A percentile compares a stretch with the other conserved stretches of the same genome.
Conservation (phyloP, 2,888 invertebrate genomes). For the Pristionchus maxplancki region DNA sequence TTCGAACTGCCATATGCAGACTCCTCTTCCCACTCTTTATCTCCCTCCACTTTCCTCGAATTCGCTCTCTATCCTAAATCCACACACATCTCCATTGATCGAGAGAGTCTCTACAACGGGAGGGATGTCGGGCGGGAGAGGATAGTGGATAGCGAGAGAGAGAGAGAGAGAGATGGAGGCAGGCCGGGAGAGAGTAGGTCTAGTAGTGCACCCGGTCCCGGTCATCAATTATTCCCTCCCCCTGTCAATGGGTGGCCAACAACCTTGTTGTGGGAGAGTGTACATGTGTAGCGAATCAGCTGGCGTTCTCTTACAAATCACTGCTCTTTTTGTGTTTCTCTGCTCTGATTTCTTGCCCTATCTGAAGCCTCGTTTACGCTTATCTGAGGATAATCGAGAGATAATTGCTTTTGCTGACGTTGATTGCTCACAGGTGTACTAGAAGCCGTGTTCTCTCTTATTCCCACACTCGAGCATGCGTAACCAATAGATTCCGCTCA, state of each 20-base stretch:
- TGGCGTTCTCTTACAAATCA: background rate
- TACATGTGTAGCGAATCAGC: background rate
- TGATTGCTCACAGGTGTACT: too few relatives aligned
- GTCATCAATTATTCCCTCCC: slow-evolving; percentile 30
- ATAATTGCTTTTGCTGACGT: background rate
- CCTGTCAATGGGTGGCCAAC: slow-evolving; percentile 8
- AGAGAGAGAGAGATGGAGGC: slow-evolving; percentile 12
- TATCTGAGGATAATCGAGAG: background rate
- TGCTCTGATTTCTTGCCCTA: background rate
- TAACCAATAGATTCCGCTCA: background rate
- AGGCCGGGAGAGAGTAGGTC: slow-evolving; percentile 33
- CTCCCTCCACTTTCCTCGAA: slow-evolving; percentile 52
- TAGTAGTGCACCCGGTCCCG: slow-evolving; percentile 7
- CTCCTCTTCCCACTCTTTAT: slow-evolving; percentile 51
- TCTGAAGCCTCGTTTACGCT: background rate
- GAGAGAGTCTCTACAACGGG: slow-evolving; percentile 35
- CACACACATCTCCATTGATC: slow-evolving; percentile 48
- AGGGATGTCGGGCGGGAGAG: background rate
- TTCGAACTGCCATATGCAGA: slow-evolving; percentile 14
- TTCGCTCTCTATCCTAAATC: slow-evolving; percentile 40
- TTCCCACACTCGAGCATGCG: background rate
- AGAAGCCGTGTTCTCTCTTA: background rate
- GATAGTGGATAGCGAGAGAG: background rate
- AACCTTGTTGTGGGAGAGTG: slow-evolving; percentile 17
- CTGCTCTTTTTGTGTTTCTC: background rate